Evolutionary conservation across 2,888 invertebrate genomes (phyloP).

Genomic region (Cabera pusaria): DNA sequence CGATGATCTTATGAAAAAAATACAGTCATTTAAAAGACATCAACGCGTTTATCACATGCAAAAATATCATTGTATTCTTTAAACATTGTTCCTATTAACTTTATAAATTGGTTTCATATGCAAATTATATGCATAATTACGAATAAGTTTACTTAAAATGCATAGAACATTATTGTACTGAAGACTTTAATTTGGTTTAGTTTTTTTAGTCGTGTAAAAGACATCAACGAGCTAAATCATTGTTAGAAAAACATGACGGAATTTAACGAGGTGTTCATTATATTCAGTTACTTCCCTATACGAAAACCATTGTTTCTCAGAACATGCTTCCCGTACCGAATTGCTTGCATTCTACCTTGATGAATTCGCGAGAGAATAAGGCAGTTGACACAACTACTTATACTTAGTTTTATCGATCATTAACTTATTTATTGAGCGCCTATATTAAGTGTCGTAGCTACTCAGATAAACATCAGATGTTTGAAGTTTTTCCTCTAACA

Average conservation of each 20-base stretch:
- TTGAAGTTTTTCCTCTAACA: too few relatives aligned
- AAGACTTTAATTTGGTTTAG: constrained; percentile 1
- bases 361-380: constrained; percentile 11
- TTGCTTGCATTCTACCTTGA: constrained; percentile 17
- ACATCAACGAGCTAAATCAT: constrained; percentile 34
- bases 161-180: constrained; percentile 3
- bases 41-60: constrained; percentile 25
- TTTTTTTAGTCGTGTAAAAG: constrained; percentile 31
- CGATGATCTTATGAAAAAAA: background rate
- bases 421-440: too few relatives aligned
- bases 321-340: constrained; percentile 22
- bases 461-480: too few relatives aligned
- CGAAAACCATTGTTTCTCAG: constrained; percentile 23
- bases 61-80: constrained; percentile 3
- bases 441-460: too few relatives aligned
- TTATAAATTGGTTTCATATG: constrained; percentile 2
- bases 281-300: constrained; percentile 22
- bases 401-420: too few relatives aligned
- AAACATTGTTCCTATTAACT: too few relatives aligned
- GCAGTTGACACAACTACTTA: constrained; percentile 15
- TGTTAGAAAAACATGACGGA: constrained; percentile 14
- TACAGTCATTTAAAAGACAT: constrained; percentile 44
- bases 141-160: constrained; percentile 5
- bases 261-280: constrained; percentile 13
- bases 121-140: constrained; percentile 1